Percentiles rank a stretch among this genome's conserved stretches.
These are phyloP conservation scores for Polyergus mexicanus DNA, from an alignment of 1,140 invertebrate genomes.

Conservation along the genomic window DNA sequence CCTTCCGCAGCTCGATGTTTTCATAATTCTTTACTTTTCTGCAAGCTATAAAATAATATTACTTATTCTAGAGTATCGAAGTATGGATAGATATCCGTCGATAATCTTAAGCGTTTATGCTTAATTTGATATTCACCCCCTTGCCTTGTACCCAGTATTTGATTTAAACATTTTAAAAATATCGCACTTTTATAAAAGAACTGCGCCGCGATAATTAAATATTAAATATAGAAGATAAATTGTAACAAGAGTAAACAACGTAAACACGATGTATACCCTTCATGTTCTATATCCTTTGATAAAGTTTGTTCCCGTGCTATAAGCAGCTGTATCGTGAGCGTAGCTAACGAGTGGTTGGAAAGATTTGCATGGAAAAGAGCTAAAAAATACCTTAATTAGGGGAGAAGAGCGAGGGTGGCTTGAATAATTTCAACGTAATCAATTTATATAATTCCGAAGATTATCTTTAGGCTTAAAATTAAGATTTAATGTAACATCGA, in stretches of 20 bases:
- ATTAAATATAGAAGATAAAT: constrained; percentile 25
- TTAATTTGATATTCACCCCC: constrained; percentile 16
- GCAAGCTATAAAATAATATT: not conserved
- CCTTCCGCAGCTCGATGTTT: not conserved
- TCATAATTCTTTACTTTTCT: not conserved
- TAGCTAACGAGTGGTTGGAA: not conserved
- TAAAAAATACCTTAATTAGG: constrained; percentile 22
- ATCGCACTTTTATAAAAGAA: not conserved
- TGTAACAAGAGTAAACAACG: not conserved
- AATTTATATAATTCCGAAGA: constrained; percentile 35
- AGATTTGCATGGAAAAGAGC: constrained; percentile 56
- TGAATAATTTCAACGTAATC: constrained; percentile 46
- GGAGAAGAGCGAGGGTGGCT: not conserved
- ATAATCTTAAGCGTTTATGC: not conserved
- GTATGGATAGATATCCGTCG: not conserved
- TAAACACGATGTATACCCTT: constrained; percentile 21
- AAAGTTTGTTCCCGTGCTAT: constrained; percentile 24
- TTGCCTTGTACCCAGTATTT: not conserved
- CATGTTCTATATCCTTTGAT: constrained; percentile 34
- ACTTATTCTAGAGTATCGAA: not conserved
- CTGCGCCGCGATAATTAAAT: constrained; percentile 14
- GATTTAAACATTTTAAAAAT: constrained; percentile 24
- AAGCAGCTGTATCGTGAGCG: constrained; percentile 40
- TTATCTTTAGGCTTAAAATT: constrained; percentile 14
- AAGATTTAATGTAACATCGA: constrained; percentile 9